phyloP scores from a whole-genome alignment of 1,140 invertebrate species.

The Heliconius eleuchia region DNA sequence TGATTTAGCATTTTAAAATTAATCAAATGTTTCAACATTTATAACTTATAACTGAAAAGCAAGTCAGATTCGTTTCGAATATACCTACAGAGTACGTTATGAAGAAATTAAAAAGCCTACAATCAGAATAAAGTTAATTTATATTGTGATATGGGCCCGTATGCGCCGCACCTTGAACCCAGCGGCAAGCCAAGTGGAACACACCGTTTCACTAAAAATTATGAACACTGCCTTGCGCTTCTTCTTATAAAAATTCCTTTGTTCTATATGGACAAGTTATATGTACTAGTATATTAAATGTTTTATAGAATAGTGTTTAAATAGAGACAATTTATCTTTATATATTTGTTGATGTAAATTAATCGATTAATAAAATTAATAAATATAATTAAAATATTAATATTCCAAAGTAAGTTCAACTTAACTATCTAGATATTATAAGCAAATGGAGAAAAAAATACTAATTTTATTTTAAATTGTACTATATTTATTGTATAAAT shows the following conservation, averaged over 20 bases:
- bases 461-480: neutral
- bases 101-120: constrained; percentile 10
- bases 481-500: neutral
- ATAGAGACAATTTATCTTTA: neutral
- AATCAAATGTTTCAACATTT: too few relatives aligned
- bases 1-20: neutral
- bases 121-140: constrained; percentile 16
- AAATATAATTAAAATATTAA: neutral
- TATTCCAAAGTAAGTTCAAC: neutral
- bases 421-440: too few relatives aligned
- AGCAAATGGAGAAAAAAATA: neutral
- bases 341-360: neutral
- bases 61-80: neutral
- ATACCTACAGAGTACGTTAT: neutral
- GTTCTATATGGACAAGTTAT: neutral
- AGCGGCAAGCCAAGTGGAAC: neutral
- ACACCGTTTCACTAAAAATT: constrained; percentile 13
- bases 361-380: neutral
- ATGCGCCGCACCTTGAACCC: constrained; percentile 21
- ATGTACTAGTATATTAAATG: neutral
- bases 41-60: neutral
- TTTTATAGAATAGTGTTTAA: neutral
- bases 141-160: constrained; percentile 22
- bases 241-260: neutral
- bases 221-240: neutral